Evolutionary conservation across 2,797 vertebrate genomes (phyloP).

Genomic region (Remorina albescens): DNA sequence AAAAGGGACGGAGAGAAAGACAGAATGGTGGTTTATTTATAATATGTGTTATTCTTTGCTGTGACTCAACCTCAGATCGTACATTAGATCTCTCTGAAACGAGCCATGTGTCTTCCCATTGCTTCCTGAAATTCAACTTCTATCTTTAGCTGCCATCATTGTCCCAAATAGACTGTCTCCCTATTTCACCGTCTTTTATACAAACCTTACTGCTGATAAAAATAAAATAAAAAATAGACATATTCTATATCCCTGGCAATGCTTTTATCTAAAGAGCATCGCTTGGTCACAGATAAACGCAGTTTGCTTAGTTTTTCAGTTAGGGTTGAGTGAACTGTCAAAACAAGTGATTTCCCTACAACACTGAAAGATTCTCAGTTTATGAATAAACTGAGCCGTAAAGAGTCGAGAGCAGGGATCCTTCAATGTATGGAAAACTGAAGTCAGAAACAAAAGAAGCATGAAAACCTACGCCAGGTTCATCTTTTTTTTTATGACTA

Average conservation of each 20-base stretch:
- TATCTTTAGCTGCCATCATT: slow-evolving; percentile 77
- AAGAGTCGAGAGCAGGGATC: not conserved
- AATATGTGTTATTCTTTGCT: slow-evolving; percentile 67
- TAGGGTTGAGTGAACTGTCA: not conserved
- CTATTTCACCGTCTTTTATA: slow-evolving; percentile 19
- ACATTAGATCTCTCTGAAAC: slow-evolving; percentile 69
- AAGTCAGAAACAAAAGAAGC: not conserved
- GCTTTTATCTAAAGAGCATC: slow-evolving; percentile 62
- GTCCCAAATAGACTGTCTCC: slow-evolving; percentile 57
- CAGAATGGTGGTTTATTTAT: slow-evolving; percentile 78
- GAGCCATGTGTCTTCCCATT: slow-evolving; percentile 56
- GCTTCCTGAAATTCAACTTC: slow-evolving; percentile 55
- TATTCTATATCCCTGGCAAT: slow-evolving; percentile 27
- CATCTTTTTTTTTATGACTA: no score
- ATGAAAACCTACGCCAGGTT: not conserved
- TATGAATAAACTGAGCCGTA: not conserved
- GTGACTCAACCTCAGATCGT: slow-evolving; percentile 69
- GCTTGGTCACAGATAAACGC: slow-evolving; percentile 37
- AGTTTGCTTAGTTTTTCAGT: slow-evolving; percentile 17
- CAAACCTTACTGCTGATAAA: slow-evolving; percentile 15
- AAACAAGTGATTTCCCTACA: no score
- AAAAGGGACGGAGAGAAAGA: slow-evolving; percentile 38
- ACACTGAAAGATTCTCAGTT: not conserved
- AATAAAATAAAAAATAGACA: slow-evolving; percentile 20
- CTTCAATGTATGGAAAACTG: not conserved